Percentiles rank a stretch among this genome's conserved stretches.
Evolutionary conservation across 2,888 invertebrate genomes (phyloP).

Genomic region (Phanerotoma sp.): DNA sequence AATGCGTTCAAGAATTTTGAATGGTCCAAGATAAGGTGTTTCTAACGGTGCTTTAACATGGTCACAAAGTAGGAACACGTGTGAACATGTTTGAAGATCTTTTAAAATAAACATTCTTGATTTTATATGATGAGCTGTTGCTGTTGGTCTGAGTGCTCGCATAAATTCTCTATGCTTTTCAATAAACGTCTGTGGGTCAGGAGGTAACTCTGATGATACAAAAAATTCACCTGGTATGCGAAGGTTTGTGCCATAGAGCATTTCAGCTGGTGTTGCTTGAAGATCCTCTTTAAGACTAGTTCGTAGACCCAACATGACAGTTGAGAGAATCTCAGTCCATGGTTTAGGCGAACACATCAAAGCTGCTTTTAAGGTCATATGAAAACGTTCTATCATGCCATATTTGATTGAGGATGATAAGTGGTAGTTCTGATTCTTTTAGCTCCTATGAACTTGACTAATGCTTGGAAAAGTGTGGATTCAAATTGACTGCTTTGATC

Average conservation of each 20-base stretch:
- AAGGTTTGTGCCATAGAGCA: conserved; percentile 30
- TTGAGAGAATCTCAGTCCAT: conserved; percentile 31
- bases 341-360: conserved; percentile 30
- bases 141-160: conserved; percentile 17
- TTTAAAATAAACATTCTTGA: conserved; percentile 24
- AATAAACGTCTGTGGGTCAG: conserved; percentile 28
- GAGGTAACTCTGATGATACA: conserved; percentile 10
- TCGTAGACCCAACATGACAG: conserved; percentile 36
- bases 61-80: conserved; percentile 22
- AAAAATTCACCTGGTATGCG: conserved; percentile 37
- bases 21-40: conserved; percentile 22
- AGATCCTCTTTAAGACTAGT: conserved; percentile 34
- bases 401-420: conserved; percentile 37
- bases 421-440: conserved; percentile 27
- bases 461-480: conserved; percentile 32
- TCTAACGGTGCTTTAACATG: conserved; percentile 20
- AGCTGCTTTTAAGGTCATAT: conserved; percentile 33
- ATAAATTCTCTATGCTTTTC: conserved; percentile 26
- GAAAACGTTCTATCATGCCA: conserved; percentile 35
- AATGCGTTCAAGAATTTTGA: conserved; percentile 15
- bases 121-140: conserved; percentile 29
- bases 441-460: conserved; percentile 26
- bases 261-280: conserved; percentile 29
- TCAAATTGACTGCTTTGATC: conserved; percentile 46
- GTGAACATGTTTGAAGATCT: conserved; percentile 17